phyloP scores from a whole-genome alignment of 2,797 vertebrate species.

The Ispidina picta region DNA sequence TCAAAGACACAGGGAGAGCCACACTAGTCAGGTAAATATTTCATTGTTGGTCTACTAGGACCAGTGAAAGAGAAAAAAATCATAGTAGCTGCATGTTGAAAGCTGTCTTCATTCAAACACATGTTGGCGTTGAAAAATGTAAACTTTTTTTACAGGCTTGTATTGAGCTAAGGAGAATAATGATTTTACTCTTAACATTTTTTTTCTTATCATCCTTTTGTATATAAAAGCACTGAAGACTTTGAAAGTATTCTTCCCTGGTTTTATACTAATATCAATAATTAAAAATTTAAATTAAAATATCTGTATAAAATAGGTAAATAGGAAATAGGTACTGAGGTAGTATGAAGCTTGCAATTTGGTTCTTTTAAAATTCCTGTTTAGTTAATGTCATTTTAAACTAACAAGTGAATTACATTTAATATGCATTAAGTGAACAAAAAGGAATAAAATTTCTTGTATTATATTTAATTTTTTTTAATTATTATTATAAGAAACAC shows the following conservation, averaged over 20 bases:
- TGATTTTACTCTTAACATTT: background rate
- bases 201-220: background rate
- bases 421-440: background rate
- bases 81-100: background rate
- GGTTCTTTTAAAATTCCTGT: background rate
- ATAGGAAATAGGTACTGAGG: background rate
- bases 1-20: constrained; percentile 90
- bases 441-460: background rate
- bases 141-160: background rate
- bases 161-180: background rate
- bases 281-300: background rate
- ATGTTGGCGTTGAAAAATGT: background rate
- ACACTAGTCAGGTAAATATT: constrained; percentile 88
- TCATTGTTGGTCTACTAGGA: background rate
- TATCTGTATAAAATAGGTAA: background rate
- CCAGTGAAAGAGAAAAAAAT: background rate
- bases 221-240: background rate
- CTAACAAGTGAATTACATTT: background rate
- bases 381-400: background rate
- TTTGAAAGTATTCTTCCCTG: background rate
- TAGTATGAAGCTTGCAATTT: background rate
- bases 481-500: background rate
- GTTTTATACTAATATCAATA: background rate
- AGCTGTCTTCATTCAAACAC: background rate
- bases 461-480: background rate